These are phyloP conservation scores for Takifugu ocellatus DNA, from an alignment of 2,797 vertebrate genomes.

Conservation along the genomic window DNA sequence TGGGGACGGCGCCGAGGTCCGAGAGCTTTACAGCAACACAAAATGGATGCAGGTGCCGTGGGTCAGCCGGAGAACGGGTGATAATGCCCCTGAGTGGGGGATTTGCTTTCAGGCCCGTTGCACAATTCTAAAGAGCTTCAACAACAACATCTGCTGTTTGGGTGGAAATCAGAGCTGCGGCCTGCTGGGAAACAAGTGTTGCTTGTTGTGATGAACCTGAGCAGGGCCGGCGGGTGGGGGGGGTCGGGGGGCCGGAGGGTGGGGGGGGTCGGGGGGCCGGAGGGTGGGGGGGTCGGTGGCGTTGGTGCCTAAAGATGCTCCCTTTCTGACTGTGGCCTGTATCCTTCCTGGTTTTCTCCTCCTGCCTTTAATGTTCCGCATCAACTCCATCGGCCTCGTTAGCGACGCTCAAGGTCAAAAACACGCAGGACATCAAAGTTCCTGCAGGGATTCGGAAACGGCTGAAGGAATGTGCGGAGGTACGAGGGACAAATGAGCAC, in stretches of 20 bases:
- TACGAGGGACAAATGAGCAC: no score
- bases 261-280: no score
- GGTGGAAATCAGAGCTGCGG: conserved; percentile 26
- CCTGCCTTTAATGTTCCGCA: no score
- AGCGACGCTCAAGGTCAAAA: no score
- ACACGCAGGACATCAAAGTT: no score
- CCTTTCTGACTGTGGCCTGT: no score
- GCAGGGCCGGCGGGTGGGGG: conserved; percentile 5
- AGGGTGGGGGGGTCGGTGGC: conserved; percentile 7
- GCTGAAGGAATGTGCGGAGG: no score
- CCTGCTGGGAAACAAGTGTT: conserved; percentile 31
- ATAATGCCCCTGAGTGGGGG: conserved; percentile 18
- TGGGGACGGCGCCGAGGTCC: no score
- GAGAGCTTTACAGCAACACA: neutral
- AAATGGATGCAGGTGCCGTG: conserved; percentile 9
- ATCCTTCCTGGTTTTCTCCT: no score
- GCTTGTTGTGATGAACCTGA: conserved; percentile 35
- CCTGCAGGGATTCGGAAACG: no score
- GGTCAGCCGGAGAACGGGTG: conserved; percentile 22
- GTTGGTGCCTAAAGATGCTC: no score
- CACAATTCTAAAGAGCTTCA: conserved; percentile 33
- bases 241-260: neutral
- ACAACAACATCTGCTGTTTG: conserved; percentile 56
- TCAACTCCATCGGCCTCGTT: no score
- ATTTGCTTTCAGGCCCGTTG: conserved; percentile 47